Conservation (phyloP, 2,797 vertebrate genomes). For the Sarcophilus harrisii region DNA sequence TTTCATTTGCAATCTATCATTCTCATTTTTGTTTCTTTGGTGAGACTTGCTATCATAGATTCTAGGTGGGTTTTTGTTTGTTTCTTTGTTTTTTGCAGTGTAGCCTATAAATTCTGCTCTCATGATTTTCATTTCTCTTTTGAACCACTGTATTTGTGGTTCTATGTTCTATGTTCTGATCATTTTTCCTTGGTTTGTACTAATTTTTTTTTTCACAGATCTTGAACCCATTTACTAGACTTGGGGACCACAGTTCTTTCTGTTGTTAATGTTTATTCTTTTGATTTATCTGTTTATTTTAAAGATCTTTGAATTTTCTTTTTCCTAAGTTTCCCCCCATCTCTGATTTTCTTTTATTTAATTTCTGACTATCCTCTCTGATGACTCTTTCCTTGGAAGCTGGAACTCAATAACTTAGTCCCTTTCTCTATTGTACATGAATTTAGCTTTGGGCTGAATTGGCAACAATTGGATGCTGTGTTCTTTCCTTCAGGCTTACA, state of each 20-base stretch:
- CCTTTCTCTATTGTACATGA: background rate
- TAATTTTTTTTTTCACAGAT: background rate
- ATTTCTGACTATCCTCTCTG: background rate
- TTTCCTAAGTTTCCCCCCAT: background rate
- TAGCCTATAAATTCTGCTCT: background rate
- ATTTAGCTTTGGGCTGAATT: background rate
- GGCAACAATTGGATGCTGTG: background rate
- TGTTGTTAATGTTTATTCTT: background rate
- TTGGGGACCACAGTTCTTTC: background rate
- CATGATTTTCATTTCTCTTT: background rate
- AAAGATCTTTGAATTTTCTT: background rate
- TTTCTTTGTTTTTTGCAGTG: background rate
- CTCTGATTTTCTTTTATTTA: background rate
- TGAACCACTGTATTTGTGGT: background rate
- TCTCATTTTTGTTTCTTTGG: background rate
- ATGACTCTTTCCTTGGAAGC: background rate
- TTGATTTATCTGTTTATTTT: background rate
- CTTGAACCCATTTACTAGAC: background rate
- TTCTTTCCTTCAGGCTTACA: background rate
- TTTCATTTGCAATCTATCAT: background rate
- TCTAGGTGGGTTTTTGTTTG: background rate
- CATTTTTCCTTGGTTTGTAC: background rate
- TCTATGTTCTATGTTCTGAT: background rate
- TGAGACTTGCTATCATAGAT: background rate
- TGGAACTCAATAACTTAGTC: background rate